Evolutionary conservation across 2,797 vertebrate genomes (phyloP).

Genomic region (Psittacula echo): DNA sequence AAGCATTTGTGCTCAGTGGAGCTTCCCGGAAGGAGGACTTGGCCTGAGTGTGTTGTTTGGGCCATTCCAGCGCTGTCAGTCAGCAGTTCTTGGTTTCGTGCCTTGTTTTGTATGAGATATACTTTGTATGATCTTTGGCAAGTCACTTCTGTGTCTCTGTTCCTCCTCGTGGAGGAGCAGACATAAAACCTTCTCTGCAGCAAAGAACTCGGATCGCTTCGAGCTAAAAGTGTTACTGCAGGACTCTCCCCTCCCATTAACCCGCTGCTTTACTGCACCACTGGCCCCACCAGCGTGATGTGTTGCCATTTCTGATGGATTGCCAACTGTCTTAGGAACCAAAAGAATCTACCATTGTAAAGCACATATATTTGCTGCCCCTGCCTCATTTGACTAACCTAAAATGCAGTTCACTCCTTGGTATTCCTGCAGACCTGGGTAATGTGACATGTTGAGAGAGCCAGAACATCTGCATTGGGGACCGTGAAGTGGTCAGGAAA

Average conservation of each 20-base stretch:
- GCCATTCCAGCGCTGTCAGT: background rate
- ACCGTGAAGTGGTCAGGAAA: constrained; percentile 27
- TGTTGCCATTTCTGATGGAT: background rate
- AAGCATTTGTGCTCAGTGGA: background rate
- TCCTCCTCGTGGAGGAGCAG: background rate
- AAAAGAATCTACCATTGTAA: background rate
- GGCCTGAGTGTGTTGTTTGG: background rate
- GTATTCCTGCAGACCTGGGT: background rate
- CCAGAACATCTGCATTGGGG: background rate
- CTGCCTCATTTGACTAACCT: background rate
- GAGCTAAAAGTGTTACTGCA: background rate
- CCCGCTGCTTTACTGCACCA: background rate
- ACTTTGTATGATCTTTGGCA: background rate
- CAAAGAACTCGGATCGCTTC: background rate
- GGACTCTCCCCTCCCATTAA: background rate
- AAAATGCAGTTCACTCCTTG: background rate
- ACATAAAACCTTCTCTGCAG: background rate
- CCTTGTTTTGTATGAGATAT: background rate
- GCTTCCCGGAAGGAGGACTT: background rate
- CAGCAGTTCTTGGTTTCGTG: background rate
- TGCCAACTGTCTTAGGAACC: background rate
- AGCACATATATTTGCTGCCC: background rate
- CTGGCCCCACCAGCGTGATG: background rate
- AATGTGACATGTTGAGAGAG: background rate
- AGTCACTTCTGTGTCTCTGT: background rate